phyloP scores from a whole-genome alignment of 2,888 invertebrate species.

The Drosophila rubida region DNA sequence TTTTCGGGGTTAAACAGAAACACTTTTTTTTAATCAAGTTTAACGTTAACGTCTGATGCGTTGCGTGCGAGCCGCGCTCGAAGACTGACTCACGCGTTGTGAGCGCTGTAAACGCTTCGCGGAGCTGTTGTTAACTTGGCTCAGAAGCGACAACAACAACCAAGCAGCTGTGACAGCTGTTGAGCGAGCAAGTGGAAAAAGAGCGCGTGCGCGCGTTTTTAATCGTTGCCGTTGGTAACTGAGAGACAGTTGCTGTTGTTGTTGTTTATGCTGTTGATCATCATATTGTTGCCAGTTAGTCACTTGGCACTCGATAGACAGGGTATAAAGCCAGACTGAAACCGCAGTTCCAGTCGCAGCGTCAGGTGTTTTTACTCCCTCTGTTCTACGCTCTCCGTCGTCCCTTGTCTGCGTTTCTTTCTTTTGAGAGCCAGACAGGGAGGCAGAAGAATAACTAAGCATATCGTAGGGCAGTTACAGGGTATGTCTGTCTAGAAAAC shows the following conservation, averaged over 20 bases:
- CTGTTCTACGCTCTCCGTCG: constrained; percentile 1
- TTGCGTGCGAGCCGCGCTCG: constrained; percentile 70
- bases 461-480: not conserved
- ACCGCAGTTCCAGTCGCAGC: constrained; percentile 19
- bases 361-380: constrained; percentile 68
- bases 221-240: constrained; percentile 26
- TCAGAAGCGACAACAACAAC: constrained; percentile 35
- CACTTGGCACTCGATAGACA: constrained; percentile 45
- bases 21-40: constrained; percentile 24
- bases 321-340: constrained; percentile 38
- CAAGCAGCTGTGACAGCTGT: constrained; percentile 55
- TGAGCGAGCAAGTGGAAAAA: constrained; percentile 37
- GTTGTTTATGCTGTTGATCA: constrained; percentile 21
- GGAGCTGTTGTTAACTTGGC: constrained; percentile 65
- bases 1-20: constrained; percentile 19
- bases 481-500: too few species aligned
- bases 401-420: not conserved
- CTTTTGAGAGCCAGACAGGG: not conserved
- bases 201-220: constrained; percentile 78
- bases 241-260: constrained; percentile 33
- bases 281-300: constrained; percentile 34
- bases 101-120: constrained; percentile 41
- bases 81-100: constrained; percentile 77
- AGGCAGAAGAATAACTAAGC: not conserved
- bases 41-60: constrained; percentile 39